Evolutionary conservation across 2,113 vertebrate genomes (phyloP).

Genomic region (Melozone crissalis): DNA sequence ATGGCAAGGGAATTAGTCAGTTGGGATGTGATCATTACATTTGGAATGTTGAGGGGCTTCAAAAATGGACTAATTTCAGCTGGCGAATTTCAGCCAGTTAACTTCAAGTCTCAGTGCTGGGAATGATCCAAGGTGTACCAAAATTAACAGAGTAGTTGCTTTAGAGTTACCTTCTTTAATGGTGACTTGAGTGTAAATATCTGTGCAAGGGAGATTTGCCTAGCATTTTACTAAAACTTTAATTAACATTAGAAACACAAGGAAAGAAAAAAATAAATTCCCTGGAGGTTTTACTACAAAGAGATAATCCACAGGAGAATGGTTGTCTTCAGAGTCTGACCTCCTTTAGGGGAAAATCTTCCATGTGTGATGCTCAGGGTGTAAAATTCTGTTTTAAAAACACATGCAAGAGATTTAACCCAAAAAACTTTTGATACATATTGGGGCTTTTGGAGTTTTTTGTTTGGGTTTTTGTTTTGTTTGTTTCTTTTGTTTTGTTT

Average conservation of each 20-base stretch:
- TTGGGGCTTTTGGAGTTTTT: rapidly evolving
- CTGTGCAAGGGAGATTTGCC: background rate
- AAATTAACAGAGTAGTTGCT: background rate
- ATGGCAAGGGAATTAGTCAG: background rate
- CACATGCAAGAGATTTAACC: background rate
- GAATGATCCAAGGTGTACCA: background rate
- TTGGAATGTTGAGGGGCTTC: background rate
- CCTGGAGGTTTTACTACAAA: background rate
- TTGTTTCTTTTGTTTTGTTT: background rate
- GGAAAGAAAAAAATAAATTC: background rate
- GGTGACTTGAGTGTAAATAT: background rate
- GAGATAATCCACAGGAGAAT: background rate
- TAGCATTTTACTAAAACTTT: background rate
- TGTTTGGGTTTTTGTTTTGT: rapidly evolving
- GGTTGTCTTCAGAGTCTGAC: background rate
- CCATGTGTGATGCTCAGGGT: background rate
- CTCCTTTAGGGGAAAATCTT: background rate
- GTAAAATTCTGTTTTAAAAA: background rate
- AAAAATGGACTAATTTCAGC: background rate
- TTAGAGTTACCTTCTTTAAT: background rate
- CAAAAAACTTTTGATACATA: background rate
- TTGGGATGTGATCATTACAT: background rate
- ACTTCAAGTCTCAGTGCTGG: background rate
- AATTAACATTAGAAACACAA: background rate
- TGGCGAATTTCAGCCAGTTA: background rate